These are phyloP conservation scores for Rhabdomys pumilio DNA, from an alignment of 2,797 vertebrate species.

Conservation along the genomic window DNA sequence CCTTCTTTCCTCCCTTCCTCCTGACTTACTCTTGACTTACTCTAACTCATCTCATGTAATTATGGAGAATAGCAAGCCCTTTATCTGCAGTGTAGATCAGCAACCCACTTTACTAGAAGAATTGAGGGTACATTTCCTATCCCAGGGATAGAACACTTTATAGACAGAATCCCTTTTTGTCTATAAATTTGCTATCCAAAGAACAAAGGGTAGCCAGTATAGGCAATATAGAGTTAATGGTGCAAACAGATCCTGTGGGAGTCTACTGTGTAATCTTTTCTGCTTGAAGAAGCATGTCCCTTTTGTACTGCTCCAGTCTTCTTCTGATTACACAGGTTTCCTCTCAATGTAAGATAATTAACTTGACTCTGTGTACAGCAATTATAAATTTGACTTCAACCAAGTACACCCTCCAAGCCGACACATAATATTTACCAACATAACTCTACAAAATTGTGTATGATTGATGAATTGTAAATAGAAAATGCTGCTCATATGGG, in stretches of 20 bases:
- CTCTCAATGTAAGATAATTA: neutral
- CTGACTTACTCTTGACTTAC: neutral
- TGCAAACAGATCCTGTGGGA: neutral
- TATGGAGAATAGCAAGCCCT: neutral
- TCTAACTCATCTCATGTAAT: neutral
- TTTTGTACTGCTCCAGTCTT: neutral
- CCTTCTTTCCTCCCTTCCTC: neutral
- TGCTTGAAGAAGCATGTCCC: neutral
- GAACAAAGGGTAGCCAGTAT: too few relatives aligned
- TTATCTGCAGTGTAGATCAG: neutral
- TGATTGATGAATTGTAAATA: neutral
- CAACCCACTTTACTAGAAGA: neutral
- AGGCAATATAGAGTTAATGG: neutral
- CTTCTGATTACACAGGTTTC: neutral
- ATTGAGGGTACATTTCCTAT: neutral
- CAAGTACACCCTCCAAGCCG: neutral
- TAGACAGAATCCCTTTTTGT: too few relatives aligned
- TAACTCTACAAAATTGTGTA: neutral
- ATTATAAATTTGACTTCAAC: neutral
- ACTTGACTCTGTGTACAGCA: neutral
- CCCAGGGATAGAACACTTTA: neutral
- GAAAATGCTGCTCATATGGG: neutral
- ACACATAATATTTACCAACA: neutral
- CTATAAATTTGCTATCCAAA: too few relatives aligned
- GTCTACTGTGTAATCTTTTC: neutral